These are phyloP conservation scores for Drosophila heteroneura DNA, from an alignment of 2,888 invertebrate genomes.

Conservation along the genomic window DNA sequence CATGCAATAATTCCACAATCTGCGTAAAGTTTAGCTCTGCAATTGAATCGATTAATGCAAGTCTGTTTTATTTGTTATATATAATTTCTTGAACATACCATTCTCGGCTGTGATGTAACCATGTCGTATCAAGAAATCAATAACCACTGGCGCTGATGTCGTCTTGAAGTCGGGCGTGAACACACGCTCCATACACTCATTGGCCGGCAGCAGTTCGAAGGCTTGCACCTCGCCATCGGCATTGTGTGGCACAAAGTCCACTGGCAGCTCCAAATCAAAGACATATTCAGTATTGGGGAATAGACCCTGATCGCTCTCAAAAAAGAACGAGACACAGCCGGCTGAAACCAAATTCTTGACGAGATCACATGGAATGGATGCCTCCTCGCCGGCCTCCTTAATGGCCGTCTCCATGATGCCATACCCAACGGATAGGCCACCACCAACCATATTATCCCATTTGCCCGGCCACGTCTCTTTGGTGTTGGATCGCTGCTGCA, in stretches of 20 bases:
- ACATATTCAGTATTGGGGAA: conserved; percentile 98
- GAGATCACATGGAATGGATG: conserved; percentile 93
- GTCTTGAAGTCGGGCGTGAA: conserved; percentile 95
- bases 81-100: conserved; percentile 86
- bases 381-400: conserved; percentile 98
- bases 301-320: conserved; percentile 96
- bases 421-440: conserved; percentile 95
- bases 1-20: conserved; percentile 94
- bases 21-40: conserved; percentile 93
- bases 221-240: conserved; percentile 97
- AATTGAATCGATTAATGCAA: conserved; percentile 80
- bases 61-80: neutral
- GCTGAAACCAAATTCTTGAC: conserved; percentile 87
- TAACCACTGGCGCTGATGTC: conserved; percentile 95
- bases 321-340: conserved; percentile 89
- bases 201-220: conserved; percentile 94
- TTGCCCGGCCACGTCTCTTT: conserved; percentile 98
- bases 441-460: conserved; percentile 98
- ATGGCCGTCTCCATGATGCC: conserved; percentile 95
- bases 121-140: conserved; percentile 97
- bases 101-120: conserved; percentile 95
- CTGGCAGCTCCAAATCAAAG: conserved; percentile 95
- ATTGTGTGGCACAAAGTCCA: conserved; percentile 95
- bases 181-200: conserved; percentile 93
- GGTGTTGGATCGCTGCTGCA: conserved; percentile 95